phyloP scores from a whole-genome alignment of 2,113 vertebrate species.

The Menura novaehollandiae region DNA sequence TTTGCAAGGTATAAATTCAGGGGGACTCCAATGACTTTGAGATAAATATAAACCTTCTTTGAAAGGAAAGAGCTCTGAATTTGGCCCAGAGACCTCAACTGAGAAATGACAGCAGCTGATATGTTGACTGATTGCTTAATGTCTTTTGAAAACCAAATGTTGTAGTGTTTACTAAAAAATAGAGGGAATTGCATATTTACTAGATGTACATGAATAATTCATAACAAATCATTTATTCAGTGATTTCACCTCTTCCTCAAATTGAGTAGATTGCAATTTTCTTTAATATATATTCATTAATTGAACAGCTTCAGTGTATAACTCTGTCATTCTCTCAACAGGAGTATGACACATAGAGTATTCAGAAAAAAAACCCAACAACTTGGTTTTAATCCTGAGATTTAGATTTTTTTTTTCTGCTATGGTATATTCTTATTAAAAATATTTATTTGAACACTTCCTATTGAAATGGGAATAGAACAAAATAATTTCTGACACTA shows the following conservation, averaged over 20 bases:
- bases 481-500: neutral
- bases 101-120: neutral
- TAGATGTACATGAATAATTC: slow-evolving; percentile 39
- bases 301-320: neutral
- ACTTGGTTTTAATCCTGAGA: neutral
- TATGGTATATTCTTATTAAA: neutral
- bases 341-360: neutral
- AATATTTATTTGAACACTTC: neutral
- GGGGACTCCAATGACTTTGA: neutral
- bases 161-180: slow-evolving; percentile 25
- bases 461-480: neutral
- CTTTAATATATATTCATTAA: slow-evolving; percentile 21
- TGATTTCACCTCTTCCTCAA: neutral
- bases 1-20: neutral
- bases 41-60: neutral
- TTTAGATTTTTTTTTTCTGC: neutral
- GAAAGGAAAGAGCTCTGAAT: neutral
- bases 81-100: neutral
- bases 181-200: neutral
- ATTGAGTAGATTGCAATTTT: slow-evolving; percentile 1
- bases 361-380: neutral
- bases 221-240: slow-evolving; percentile 30
- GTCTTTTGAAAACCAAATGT: slow-evolving; percentile 29
- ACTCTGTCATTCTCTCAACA: neutral
- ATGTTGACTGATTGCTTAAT: slow-evolving; percentile 20